Conservation (phyloP, 2,113 vertebrate species). For the Microcebus jonahi region DNA sequence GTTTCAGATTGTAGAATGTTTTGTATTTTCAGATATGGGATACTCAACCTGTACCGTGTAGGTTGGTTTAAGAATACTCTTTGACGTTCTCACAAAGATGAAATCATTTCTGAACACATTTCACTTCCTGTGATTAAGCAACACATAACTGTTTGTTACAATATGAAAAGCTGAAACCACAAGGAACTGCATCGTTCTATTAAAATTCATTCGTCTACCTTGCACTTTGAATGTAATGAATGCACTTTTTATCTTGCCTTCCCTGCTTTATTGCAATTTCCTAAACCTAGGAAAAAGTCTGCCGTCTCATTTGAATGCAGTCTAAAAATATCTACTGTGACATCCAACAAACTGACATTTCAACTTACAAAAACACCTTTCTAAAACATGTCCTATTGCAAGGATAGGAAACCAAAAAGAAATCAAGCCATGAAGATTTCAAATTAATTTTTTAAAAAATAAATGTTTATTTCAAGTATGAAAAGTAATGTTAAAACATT, state of each 20-base stretch:
- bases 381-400: background rate
- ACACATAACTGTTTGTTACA: background rate
- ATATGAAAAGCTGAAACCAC: background rate
- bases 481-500: conserved; percentile 76
- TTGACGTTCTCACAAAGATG: too few species aligned
- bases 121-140: too few species aligned
- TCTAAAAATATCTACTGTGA: background rate
- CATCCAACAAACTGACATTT: background rate
- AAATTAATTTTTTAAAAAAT: conserved; percentile 71
- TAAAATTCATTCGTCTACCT: background rate
- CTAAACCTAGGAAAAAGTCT: background rate
- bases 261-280: background rate
- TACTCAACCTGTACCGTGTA: too few species aligned
- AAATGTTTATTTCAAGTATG: conserved; percentile 84
- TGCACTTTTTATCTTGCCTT: background rate
- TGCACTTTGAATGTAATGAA: background rate
- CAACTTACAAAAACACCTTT: background rate
- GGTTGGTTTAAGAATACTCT: too few species aligned
- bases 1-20: too few species aligned
- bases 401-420: background rate
- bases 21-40: too few species aligned
- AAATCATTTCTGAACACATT: too few species aligned
- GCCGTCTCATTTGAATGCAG: background rate
- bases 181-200: background rate
- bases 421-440: background rate